Evolutionary conservation across 2,113 vertebrate species (phyloP).

Genomic region (Megaleporinus macrocephalus): DNA sequence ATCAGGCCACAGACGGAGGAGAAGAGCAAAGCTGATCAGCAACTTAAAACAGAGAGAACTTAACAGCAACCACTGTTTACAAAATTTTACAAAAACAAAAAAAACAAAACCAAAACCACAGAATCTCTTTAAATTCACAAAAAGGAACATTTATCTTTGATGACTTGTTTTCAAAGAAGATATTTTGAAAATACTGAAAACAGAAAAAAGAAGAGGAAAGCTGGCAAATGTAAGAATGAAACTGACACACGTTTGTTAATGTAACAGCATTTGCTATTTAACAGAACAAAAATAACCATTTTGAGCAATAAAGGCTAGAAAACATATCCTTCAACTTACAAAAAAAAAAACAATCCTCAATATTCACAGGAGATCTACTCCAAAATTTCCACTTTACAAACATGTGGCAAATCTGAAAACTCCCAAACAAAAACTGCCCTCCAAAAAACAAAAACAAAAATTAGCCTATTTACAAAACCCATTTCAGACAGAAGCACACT

Average conservation of each 20-base stretch:
- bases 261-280: background rate
- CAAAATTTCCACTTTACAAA: slow-evolving; percentile 14
- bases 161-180: background rate
- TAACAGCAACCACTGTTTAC: slow-evolving; percentile 9
- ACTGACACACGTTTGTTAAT: slow-evolving; percentile 11
- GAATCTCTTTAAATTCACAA: background rate
- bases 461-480: slow-evolving; percentile 10
- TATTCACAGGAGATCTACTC: slow-evolving; percentile 7
- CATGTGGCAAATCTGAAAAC: slow-evolving; percentile 14
- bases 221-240: background rate
- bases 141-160: background rate
- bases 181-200: background rate
- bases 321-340: background rate
- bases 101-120: slow-evolving; percentile 15
- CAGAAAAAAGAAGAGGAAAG: slow-evolving; percentile 28
- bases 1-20: slow-evolving; percentile 49
- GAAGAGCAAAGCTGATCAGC: slow-evolving; percentile 45
- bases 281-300: slow-evolving; percentile 16
- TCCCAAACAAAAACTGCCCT: background rate
- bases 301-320: slow-evolving; percentile 8
- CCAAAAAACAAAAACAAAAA: slow-evolving; percentile 6
- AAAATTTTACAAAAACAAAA: slow-evolving; percentile 22
- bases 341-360: background rate
- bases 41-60: slow-evolving; percentile 47
- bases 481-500: slow-evolving; percentile 26